These are phyloP conservation scores for Pseudococcus longispinus DNA, from an alignment of 2,888 invertebrate genomes.

Conservation along the genomic window DNA sequence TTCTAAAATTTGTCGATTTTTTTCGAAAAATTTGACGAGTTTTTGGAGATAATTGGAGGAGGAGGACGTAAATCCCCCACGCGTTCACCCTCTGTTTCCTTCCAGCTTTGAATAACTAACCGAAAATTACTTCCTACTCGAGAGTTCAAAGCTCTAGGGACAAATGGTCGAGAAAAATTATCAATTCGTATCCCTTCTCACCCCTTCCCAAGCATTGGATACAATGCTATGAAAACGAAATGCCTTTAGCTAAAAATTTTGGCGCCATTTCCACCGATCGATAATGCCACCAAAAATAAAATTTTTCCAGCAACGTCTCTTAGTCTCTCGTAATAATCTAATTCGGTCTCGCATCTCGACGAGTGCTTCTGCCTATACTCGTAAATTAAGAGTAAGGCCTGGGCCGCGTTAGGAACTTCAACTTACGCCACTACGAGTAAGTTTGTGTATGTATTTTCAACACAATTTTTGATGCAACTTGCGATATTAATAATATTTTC, in stretches of 20 bases:
- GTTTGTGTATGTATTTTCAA: not conserved
- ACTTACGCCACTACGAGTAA: not conserved
- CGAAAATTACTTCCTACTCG: too few species aligned
- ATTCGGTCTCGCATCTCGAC: not conserved
- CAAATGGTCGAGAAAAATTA: too few species aligned
- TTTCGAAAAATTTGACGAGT: too few species aligned
- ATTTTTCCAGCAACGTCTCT: not conserved
- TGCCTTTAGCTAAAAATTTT: not conserved
- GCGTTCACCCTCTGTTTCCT: too few species aligned
- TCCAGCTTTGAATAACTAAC: too few species aligned
- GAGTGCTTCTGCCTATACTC: not conserved
- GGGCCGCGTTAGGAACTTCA: too few species aligned
- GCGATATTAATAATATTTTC: constrained; percentile 19
- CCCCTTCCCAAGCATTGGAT: not conserved
- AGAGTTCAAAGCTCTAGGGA: too few species aligned
- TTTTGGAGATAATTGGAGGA: too few species aligned
- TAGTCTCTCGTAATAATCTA: not conserved
- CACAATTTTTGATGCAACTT: not conserved
- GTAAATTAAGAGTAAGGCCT: too few species aligned
- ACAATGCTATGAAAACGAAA: not conserved
- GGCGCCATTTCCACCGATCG: not conserved
- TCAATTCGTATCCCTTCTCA: too few species aligned
- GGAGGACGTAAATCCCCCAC: too few species aligned
- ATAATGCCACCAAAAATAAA: not conserved
- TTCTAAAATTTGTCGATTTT: too few species aligned